Evolutionary conservation across 1,140 invertebrate genomes (phyloP), one percentile per base, ranked within the genome.

Genomic region (Maconellicoccus hirsutus): DNA sequence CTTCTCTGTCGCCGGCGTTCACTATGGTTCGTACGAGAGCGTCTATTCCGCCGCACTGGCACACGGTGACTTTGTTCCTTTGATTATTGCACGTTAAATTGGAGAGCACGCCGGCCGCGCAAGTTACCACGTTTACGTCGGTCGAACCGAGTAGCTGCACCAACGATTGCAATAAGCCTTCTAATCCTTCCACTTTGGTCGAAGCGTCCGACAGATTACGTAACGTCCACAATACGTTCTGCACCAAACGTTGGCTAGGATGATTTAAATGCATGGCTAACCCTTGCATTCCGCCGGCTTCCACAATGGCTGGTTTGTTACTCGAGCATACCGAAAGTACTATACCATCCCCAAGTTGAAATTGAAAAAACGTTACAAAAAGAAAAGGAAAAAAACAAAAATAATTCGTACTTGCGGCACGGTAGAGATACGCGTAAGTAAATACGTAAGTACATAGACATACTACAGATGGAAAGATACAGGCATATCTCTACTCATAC

Each of bases 51-150:
- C 94, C 93, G 23, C 94, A 89, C 82, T 98, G 91, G 79, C 89
- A 92, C 12, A 94, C 91, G 2, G 85, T 86, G 2, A 94, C 90
- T 83, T 99, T 99, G 80, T 99, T 99, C 29, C 92, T 86, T 78
- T 97, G 94, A 82, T 99, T 99, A 81, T 99, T 99, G 81, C 97
- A 99, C 1, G 97, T 98, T 77, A 99, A 83, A 82, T 99, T 99
- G 26, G 95, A 98, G 1, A 99, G 83, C 73, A 99, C 98, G 66
- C 97, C 97, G 75, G 96, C 95, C 59, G 95, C 92, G 80, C 96
- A 99, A 16, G 96, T 98, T 10, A 98, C 94, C 71, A 96, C 90
- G 78, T 96, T 98, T 22, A 96, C 92, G 80, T 99, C 96, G 71
- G 87, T 89, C 0, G 92, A 94, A 10, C 88, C 86, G 12, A 99